phyloP scores from a whole-genome alignment of 2,113 vertebrate species.

The Cavia porcellus region DNA sequence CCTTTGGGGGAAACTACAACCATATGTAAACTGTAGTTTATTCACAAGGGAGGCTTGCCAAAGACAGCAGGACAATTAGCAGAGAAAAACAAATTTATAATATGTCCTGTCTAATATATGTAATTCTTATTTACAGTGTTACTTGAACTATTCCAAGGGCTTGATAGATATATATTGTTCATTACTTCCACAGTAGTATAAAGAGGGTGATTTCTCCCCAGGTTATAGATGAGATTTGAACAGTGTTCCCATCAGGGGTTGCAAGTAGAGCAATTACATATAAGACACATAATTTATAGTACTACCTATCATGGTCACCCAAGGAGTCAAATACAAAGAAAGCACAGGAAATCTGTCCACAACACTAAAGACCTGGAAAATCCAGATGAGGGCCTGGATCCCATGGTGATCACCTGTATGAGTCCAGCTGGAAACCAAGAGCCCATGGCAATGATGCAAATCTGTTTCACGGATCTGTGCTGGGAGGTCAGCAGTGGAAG shows the following conservation, averaged over 20 bases:
- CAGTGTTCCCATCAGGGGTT: not conserved
- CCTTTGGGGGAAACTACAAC: not conserved
- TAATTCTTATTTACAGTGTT: not conserved
- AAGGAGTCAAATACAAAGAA: too few relatives aligned
- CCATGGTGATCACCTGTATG: too few relatives aligned
- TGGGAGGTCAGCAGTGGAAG: too few relatives aligned
- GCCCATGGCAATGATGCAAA: too few relatives aligned
- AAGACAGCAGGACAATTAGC: not conserved
- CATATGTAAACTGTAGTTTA: not conserved
- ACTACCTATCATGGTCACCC: too few relatives aligned
- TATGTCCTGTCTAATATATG: not conserved
- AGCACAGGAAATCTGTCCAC: too few relatives aligned
- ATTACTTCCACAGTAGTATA: not conserved
- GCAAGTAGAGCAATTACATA: too few relatives aligned
- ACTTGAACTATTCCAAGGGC: not conserved
- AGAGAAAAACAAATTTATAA: not conserved
- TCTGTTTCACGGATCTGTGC: too few relatives aligned
- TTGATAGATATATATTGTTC: not conserved
- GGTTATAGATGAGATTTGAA: not conserved
- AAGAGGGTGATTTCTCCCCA: not conserved
- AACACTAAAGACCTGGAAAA: too few relatives aligned
- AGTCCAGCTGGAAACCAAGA: too few relatives aligned
- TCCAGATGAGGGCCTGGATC: too few relatives aligned
- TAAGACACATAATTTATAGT: too few relatives aligned
- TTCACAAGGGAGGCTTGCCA: not conserved